Evolutionary conservation across 2,113 vertebrate species (phyloP).

Genomic region (Dolichallabes microphthalmus): DNA sequence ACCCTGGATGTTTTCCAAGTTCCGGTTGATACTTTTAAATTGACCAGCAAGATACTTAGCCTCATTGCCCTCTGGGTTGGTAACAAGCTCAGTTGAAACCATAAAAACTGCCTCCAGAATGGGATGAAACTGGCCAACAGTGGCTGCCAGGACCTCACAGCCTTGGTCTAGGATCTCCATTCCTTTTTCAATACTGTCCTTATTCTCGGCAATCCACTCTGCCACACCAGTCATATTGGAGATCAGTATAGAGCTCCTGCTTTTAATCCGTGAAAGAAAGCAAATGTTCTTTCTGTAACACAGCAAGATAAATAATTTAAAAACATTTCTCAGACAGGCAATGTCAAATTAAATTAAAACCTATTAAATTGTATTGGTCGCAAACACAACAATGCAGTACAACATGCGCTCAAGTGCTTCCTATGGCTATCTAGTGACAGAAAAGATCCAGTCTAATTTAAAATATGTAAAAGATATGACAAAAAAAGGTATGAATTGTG

Average conservation of each 20-base stretch:
- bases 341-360: constrained; percentile 42
- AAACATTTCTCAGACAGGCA: constrained; percentile 21
- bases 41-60: constrained; percentile 70
- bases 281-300: constrained; percentile 62
- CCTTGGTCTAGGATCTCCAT: constrained; percentile 75
- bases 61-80: constrained; percentile 71
- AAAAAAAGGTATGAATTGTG: neutral
- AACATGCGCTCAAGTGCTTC: neutral
- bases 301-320: constrained; percentile 52
- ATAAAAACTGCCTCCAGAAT: constrained; percentile 73
- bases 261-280: constrained; percentile 42
- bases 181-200: constrained; percentile 74
- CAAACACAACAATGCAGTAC: no score
- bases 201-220: constrained; percentile 73
- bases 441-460: neutral
- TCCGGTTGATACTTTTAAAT: constrained; percentile 68
- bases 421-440: neutral
- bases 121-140: constrained; percentile 74
- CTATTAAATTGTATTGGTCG: neutral
- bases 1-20: constrained; percentile 69
- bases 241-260: constrained; percentile 48
- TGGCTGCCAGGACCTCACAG: constrained; percentile 72
- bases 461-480: no score
- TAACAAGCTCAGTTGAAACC: constrained; percentile 69
- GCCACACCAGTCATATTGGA: constrained; percentile 68